Base-by-base conservation (phyloP, 37 sponge, comb jelly and placozoan genomes). In the Spongia lamella region DNA sequence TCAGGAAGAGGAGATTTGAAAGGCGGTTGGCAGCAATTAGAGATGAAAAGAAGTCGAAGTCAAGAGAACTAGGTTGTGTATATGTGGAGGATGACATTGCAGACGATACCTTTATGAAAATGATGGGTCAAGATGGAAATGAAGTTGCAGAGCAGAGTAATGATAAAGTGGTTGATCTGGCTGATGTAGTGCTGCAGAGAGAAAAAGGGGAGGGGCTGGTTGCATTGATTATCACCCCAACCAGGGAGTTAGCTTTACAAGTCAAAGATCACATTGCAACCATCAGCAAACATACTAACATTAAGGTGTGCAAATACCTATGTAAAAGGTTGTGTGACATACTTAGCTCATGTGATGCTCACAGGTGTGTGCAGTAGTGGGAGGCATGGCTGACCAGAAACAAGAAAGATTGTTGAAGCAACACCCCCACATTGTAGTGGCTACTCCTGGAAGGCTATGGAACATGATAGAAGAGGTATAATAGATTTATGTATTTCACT, bases 401-500 rank as follows among this genome's bases (percentile, higher is more conserved):
- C 99, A 98, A 67, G 89, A 93, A 49, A 80, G 99, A 11, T 75
- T 92, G 60, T 74, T 98, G 27, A 55, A 55, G 7, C 79, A 79
- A 54, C 66, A 57, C 20, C 99, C 99, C 14, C 67, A 90, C 53
- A 90, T 96, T 34, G 88, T 96, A 55, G 89, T 95, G 37, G 96
- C 89, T 27, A 98, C 99, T 51, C 93, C 93, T 13, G 99, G 99
- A 1, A 65, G 99, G n/a, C 70, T 88, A 32, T 88, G 90, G 90
- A 84, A 90, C 51, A 70, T 96, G 33, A 83, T 98, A 70, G 76
- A 81, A 64, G 93, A 89, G 72, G 92, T 89, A 25, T 68, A 69
- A 31, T 29, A 4, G 32, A 7, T 33, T 61, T 33, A 47, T 53
- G 29, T 70, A 7, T 50, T 11, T 51, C 13, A 25, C 7, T 70